Conservation (phyloP, 2,888 invertebrate genomes). For the Cephus rjabovi region DNA sequence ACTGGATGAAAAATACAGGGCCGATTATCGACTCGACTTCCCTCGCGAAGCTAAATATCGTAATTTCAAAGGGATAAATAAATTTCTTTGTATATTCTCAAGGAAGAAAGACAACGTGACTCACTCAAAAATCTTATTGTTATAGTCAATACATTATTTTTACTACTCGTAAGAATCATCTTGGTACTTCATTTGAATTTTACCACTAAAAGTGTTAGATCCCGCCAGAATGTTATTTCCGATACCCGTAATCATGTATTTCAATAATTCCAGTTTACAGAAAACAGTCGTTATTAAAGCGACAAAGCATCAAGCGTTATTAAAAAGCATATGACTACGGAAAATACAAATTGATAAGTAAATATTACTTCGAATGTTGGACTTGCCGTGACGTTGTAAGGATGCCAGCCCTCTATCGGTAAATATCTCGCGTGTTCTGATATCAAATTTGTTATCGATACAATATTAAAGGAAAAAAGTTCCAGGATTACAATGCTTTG, state of each 20-base stretch:
- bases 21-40: not conserved
- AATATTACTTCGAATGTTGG: not conserved
- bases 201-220: not conserved
- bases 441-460: slow-evolving; percentile 35
- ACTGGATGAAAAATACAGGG: not conserved
- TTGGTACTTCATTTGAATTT: not conserved
- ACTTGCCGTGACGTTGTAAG: not conserved
- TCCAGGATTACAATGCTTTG: slow-evolving; percentile 41
- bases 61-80: not conserved
- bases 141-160: not conserved
- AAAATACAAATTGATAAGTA: not conserved
- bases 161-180: not conserved
- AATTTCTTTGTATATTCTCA: too few relatives aligned
- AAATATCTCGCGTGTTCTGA: slow-evolving; percentile 33
- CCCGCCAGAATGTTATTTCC: slow-evolving; percentile 13
- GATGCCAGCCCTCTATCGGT: slow-evolving; percentile 8
- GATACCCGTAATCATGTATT: not conserved
- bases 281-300: not conserved
- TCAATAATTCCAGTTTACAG: not conserved
- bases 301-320: not conserved
- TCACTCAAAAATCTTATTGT: not conserved
- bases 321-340: not conserved
- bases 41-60: slow-evolving; percentile 32
- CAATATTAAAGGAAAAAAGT: slow-evolving; percentile 42
- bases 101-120: not conserved